Base-by-base conservation (phyloP, 2,797 vertebrate genomes). In the Steatocranus sp. region DNA sequence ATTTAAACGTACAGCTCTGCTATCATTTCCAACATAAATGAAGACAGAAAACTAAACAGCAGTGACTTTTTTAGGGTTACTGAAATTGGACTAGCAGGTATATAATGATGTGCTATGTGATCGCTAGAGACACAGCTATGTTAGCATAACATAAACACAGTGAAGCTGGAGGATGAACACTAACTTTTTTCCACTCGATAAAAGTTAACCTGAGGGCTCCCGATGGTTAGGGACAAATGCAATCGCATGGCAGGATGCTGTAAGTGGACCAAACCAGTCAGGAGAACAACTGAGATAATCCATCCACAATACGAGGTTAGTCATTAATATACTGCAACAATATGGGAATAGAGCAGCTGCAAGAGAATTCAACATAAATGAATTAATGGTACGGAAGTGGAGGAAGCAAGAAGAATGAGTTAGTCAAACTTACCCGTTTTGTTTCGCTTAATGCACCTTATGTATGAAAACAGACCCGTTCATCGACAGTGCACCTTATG, bases 101-200 rank as follows among this genome's bases (percentile, higher is more conserved):
- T 11, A 23, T 51, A 51, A 12, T 51, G 49, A 51, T 51, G 11
- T 51, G 49, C n/a, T 51, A 51, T 1, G 11, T 23, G 3, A 23
- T 0, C 0, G 3, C 43, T 18, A 18, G 43, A 5, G 0, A 23
- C 0, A 51, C n/a, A 51, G 49, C n/a, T 51, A 11, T 23, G n/a
- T 51, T 12, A 51, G 49, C n/a, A 23, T 51, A 51, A 7, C 49
- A 7, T 51, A 51, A 1, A 2, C 9, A 0, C 50, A 25, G 51
- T 53, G 12, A 53, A 53, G 4, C 23, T 53, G 50, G 7, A 25
- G 23, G 23, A 53, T 25, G 12, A 53, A 53, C 0, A 12, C 2
- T 53, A 25, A 53, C 0, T 8, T 53, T 53, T 0, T 53, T 25
- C 11, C 2, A 53, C 50, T 53, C 0, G 2, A 25, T 53, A 8